phyloP scores from a whole-genome alignment of 2,888 invertebrate species.

The Drosophila hamatofila region DNA sequence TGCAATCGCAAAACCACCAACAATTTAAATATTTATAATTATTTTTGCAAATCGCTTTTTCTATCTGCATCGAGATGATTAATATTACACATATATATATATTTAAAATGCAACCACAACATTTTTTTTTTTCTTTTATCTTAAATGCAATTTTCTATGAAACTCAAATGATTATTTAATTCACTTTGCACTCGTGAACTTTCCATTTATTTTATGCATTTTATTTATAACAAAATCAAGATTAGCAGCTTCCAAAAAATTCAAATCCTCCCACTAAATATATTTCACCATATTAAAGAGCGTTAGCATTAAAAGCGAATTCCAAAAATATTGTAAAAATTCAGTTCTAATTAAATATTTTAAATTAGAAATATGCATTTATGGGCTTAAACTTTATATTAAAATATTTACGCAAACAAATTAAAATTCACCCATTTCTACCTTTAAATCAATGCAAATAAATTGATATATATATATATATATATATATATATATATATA shows the following conservation, averaged over 20 bases:
- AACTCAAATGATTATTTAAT: conserved; percentile 46
- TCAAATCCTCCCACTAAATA: neutral
- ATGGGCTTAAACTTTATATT: neutral
- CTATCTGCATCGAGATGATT: conserved; percentile 30
- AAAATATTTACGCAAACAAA: conserved; percentile 6
- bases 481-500: neutral
- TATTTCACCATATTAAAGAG: neutral
- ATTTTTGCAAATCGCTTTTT: conserved; percentile 60
- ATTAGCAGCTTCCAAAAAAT: neutral
- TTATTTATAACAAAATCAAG: neutral
- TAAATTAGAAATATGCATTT: neutral
- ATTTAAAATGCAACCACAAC: conserved; percentile 15
- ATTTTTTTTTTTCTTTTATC: conserved; percentile 12
- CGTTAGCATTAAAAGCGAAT: neutral
- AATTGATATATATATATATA: neutral
- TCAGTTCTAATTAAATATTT: neutral
- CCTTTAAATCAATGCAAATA: neutral
- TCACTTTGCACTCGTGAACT: conserved; percentile 37
- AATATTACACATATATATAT: conserved; percentile 19
- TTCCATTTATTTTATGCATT: neutral
- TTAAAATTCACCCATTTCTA: neutral
- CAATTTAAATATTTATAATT: conserved; percentile 79
- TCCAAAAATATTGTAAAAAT: neutral
- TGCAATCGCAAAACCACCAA: conserved; percentile 65
- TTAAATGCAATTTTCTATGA: conserved; percentile 13